Conservation (phyloP, 1,140 invertebrate species). For the Frieseomelitta varia region DNA sequence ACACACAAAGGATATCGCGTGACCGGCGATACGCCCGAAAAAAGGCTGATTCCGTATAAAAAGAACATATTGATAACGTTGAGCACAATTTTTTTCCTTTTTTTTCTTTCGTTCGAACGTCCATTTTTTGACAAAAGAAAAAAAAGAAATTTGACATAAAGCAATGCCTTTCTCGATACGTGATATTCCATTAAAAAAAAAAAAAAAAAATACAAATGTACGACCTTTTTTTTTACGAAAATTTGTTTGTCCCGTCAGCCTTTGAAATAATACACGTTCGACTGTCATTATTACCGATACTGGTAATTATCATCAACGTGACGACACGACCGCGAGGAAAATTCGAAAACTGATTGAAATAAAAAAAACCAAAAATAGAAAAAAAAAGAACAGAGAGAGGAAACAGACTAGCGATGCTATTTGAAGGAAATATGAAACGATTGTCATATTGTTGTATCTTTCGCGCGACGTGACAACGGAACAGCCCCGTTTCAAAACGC, state of each 20-base stretch:
- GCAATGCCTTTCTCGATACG: background rate
- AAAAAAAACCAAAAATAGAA: background rate
- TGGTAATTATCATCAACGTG: background rate
- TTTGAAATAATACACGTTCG: background rate
- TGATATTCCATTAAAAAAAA: background rate
- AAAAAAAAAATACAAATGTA: too few species aligned
- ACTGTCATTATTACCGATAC: background rate
- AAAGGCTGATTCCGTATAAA: background rate
- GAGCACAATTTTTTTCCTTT: background rate
- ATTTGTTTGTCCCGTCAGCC: background rate
- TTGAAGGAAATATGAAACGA: slow-evolving; percentile 1
- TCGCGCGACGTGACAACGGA: background rate
- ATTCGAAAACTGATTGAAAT: background rate
- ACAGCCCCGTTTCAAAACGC: background rate
- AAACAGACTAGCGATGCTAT: background rate
- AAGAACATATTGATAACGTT: background rate
- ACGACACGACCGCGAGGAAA: too few species aligned
- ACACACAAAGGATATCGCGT: background rate
- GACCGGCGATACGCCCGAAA: background rate
- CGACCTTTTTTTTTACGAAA: background rate
- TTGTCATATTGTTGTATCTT: background rate
- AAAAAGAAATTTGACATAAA: background rate
- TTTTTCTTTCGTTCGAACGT: background rate
- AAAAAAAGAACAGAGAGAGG: too few species aligned
- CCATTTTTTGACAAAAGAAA: background rate